Evolutionary conservation across 2,113 vertebrate species (phyloP).

Genomic region (Poecilia latipinna): DNA sequence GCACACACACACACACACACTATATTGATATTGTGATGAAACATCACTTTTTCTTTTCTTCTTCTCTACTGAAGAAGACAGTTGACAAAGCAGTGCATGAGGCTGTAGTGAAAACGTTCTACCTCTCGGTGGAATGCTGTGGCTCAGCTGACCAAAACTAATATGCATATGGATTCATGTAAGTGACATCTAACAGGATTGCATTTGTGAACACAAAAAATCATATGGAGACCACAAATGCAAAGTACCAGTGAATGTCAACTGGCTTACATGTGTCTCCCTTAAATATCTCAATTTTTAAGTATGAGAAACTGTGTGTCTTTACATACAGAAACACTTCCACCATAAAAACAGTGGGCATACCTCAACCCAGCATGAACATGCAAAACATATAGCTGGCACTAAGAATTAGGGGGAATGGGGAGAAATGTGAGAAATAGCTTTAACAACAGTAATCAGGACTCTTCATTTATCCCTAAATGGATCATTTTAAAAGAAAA

Average conservation of each 20-base stretch:
- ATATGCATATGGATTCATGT: neutral
- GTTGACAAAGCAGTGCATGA: neutral
- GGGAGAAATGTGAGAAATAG: neutral
- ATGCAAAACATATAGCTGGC: neutral
- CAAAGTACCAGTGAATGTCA: too few relatives aligned
- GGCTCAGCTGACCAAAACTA: neutral
- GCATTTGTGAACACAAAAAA: too few relatives aligned
- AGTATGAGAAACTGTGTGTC: neutral
- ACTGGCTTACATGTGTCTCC: neutral
- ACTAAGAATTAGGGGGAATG: neutral
- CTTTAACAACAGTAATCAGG: neutral
- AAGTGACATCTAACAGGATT: neutral
- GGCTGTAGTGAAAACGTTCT: neutral
- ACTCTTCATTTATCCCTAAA: too few relatives aligned
- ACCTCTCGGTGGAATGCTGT: neutral
- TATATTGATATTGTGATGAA: too few relatives aligned
- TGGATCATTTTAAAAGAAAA: too few relatives aligned
- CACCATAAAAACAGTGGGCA: neutral
- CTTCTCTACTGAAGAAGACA: neutral
- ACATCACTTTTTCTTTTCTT: neutral
- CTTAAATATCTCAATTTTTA: neutral
- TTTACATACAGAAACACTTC: neutral
- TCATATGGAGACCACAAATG: too few relatives aligned
- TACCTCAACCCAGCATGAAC: neutral
- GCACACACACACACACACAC: too few relatives aligned